Evolutionary conservation across 2,113 vertebrate genomes (phyloP), one percentile per base, ranked within the genome.

Genomic region (Gorsachius goisagi): DNA sequence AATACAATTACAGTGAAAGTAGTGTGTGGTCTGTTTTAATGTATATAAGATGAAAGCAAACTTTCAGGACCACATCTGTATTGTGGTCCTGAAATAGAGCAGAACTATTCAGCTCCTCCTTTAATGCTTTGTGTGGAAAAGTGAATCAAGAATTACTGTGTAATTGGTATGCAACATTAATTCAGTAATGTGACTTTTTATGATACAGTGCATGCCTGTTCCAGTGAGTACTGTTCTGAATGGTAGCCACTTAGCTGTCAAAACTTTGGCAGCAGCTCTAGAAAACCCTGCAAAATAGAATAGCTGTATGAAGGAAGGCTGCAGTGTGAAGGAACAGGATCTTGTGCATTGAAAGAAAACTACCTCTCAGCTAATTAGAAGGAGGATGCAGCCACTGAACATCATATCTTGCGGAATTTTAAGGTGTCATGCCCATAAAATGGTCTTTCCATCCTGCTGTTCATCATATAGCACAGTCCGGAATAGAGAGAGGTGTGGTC

Each of bases 221-320:
- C 26, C 87, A 84, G 39, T 69, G 47, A 77, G 60, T 49, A 18
- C 76, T 94, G 41, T 64, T 94, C 60, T 85, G 81, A 97, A 87
- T 88, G 53, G 69, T 72, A 82, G 71, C 78, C 49, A 32, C 74
- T 79, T 79, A 80, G 60, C 85, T 67, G 91, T 93, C 93, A 95
- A 28, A 69, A 68, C 75, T 90, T 92, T 92, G 88, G 76, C 89
- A 94, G 69, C 62, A 78, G 76, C 47, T 87, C 37, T 63, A 63
- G 64, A 81, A 93, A 88, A 92, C 68, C 73, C 35, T 87, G 60
- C 50, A 72, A 59, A 89, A 89, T 71, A 58, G 68, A 56, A 52
- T 22, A 75, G 74, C 59, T 53, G 74, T 71, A 85, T 39, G 72
- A 75, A 63, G 56, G 28, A 69, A 68, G n/a, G 35, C 77, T 74